phyloP scores from a whole-genome alignment of 2,113 vertebrate genomes.

The Sceloporus tristichus region DNA sequence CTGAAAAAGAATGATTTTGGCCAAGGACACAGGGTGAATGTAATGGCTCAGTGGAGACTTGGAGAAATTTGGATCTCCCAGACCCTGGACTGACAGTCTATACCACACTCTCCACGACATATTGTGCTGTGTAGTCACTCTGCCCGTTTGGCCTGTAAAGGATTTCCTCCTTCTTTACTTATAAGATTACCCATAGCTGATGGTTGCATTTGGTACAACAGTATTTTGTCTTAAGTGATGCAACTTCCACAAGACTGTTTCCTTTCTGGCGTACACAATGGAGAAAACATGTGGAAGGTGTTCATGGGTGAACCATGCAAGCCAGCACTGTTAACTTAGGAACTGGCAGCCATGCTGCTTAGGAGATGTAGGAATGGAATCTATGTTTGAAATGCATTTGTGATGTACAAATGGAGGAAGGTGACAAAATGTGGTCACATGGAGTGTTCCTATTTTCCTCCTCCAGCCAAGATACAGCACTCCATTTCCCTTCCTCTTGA shows the following conservation, averaged over 20 bases:
- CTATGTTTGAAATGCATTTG: neutral
- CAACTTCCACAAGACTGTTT: neutral
- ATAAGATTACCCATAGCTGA: neutral
- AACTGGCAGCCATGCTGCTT: neutral
- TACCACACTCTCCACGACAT: too few relatives aligned
- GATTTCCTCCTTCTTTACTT: neutral
- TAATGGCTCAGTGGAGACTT: too few relatives aligned
- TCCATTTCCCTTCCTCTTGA: neutral
- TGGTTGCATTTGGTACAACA: neutral
- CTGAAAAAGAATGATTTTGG: neutral
- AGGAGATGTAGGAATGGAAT: too few relatives aligned
- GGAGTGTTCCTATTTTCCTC: neutral
- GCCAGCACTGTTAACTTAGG: rapidly evolving
- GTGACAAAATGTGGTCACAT: neutral
- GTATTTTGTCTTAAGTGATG: too few relatives aligned
- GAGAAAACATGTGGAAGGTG: neutral
- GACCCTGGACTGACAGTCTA: too few relatives aligned
- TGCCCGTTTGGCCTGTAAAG: neutral
- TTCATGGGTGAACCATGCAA: neutral
- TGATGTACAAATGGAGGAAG: neutral
- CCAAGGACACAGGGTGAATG: too few relatives aligned
- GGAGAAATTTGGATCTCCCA: too few relatives aligned
- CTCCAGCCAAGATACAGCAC: neutral
- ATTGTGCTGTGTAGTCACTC: neutral
- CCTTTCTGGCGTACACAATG: neutral